phyloP scores from a whole-genome alignment of 2,888 invertebrate genomes.

The Pristionchus mayeri region DNA sequence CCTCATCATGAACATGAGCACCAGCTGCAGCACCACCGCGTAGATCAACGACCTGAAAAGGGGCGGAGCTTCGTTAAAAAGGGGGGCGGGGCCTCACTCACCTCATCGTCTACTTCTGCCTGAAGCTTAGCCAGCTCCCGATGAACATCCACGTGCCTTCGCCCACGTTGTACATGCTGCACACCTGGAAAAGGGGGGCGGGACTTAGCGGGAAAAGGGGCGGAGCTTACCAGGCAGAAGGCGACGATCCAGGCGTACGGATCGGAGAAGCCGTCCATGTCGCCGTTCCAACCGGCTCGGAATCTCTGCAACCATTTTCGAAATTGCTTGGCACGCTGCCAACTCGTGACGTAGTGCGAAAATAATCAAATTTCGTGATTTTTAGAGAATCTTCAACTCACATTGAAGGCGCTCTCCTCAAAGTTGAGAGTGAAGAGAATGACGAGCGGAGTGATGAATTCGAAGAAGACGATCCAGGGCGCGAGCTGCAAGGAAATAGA shows the following conservation, averaged over 20 bases:
- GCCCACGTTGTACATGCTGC: slow-evolving; percentile 40
- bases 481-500: not conserved
- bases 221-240: slow-evolving; percentile 1
- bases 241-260: slow-evolving; percentile 26
- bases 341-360: not conserved
- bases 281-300: not conserved
- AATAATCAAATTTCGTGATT: not conserved
- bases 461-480: not conserved
- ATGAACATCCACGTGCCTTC: slow-evolving; percentile 44
- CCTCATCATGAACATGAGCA: not conserved
- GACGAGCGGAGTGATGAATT: not conserved
- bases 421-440: not conserved
- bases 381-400: too few relatives aligned
- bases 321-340: not conserved
- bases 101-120: not conserved
- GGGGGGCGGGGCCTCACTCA: not conserved
- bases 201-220: not conserved
- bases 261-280: slow-evolving; percentile 29
- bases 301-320: not conserved
- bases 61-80: slow-evolving; percentile 1
- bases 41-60: not conserved
- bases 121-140: slow-evolving; percentile 34
- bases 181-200: not conserved
- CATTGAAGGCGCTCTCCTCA: not conserved
- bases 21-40: not conserved